Evolutionary conservation across 2,797 vertebrate genomes (phyloP).

Genomic region (Xiphophorus birchmanni): DNA sequence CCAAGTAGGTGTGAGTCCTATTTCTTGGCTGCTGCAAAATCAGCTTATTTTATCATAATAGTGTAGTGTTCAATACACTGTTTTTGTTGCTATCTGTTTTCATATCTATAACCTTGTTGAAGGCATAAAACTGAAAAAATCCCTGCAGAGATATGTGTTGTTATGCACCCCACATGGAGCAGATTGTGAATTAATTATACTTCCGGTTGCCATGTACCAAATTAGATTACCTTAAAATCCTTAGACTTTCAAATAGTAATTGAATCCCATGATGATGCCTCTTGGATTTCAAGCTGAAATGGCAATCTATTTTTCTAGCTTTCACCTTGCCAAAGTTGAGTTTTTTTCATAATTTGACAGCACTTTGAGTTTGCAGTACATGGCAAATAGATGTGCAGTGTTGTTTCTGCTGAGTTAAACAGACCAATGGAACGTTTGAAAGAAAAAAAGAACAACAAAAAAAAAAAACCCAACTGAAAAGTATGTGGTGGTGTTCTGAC

Average conservation of each 20-base stretch:
- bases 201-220: conserved; percentile 9
- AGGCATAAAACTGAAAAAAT: conserved; percentile 3
- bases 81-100: conserved; percentile 2
- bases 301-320: conserved; percentile 14
- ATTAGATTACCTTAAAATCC: conserved; percentile 31
- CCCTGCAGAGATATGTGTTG: background rate
- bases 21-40: conserved; percentile 39
- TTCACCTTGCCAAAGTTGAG: conserved; percentile 10
- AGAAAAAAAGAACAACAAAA: background rate
- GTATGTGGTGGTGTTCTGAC: background rate
- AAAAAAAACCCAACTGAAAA: background rate
- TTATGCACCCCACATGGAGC: background rate
- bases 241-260: conserved; percentile 27
- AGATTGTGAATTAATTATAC: conserved; percentile 30
- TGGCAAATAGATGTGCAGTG: background rate
- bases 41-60: conserved; percentile 36
- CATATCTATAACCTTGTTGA: conserved; percentile 8
- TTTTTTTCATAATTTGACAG: conserved; percentile 17
- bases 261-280: conserved; percentile 28
- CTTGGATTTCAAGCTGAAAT: conserved; percentile 13
- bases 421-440: background rate
- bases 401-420: background rate
- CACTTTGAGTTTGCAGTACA: background rate
- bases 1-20: conserved; percentile 42
- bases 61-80: conserved; percentile 32